A percentile compares a stretch with the other conserved stretches of the same genome.
phyloP scores from a whole-genome alignment of 2,888 invertebrate species.

The Cosmia trapezina region DNA sequence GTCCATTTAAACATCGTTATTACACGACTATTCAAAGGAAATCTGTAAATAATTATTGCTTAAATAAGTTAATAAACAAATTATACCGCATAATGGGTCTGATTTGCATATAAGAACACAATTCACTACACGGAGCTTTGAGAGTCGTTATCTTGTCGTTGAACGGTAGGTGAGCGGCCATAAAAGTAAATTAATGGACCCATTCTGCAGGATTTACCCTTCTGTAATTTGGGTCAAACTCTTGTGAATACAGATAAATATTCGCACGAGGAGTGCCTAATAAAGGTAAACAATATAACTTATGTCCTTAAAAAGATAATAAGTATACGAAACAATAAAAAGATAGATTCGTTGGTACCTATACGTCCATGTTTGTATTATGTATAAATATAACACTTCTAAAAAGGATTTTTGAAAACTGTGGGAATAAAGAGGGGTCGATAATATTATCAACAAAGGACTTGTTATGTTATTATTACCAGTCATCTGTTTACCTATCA shows the following conservation, averaged over 20 bases:
- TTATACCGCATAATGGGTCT: constrained; percentile 58
- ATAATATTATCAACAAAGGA: constrained; percentile 26
- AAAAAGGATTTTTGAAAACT: constrained; percentile 10
- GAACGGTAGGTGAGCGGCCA: constrained; percentile 76
- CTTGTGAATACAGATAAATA: constrained; percentile 68
- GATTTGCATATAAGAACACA: constrained; percentile 66
- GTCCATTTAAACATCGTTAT: constrained; percentile 39
- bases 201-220: constrained; percentile 68
- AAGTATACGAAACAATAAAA: constrained; percentile 1
- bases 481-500: constrained; percentile 60
- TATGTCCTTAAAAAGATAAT: constrained; percentile 10
- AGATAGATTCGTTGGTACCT: background rate
- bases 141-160: constrained; percentile 76
- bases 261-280: constrained; percentile 62
- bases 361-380: too few relatives aligned
- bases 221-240: constrained; percentile 77
- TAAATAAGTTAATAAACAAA: constrained; percentile 57
- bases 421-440: constrained; percentile 29
- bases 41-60: constrained; percentile 39
- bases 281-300: constrained; percentile 56
- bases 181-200: constrained; percentile 77
- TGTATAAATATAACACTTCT: background rate
- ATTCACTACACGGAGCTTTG: constrained; percentile 59
- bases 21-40: constrained; percentile 31
- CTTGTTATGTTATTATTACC: constrained; percentile 39